phyloP scores from a whole-genome alignment of 2,113 vertebrate species.

The Eudyptes chrysolophus region DNA sequence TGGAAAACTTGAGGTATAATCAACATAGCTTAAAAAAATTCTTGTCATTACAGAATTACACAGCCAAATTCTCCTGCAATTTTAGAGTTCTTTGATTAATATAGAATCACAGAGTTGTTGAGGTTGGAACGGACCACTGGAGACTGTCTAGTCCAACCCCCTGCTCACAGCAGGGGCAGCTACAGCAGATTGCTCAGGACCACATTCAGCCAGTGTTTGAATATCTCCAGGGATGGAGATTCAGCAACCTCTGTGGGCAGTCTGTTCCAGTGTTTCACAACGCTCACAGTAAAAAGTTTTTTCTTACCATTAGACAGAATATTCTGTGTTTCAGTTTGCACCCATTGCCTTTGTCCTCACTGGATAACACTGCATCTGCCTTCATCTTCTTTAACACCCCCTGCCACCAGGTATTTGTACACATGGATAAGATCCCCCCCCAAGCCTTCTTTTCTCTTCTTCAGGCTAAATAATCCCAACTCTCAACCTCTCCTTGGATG shows the following conservation, averaged over 20 bases:
- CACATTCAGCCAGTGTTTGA: not conserved
- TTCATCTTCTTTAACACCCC: not conserved
- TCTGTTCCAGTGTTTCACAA: not conserved
- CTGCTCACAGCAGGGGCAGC: not conserved
- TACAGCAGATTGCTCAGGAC: not conserved
- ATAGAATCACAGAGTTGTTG: not conserved
- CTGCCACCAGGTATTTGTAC: not conserved
- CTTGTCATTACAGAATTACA: not conserved
- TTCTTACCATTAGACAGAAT: not conserved
- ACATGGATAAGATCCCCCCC: fast-evolving
- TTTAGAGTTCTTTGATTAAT: not conserved
- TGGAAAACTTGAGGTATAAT: not conserved
- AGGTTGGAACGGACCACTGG: not conserved
- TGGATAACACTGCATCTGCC: not conserved
- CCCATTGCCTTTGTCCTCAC: not conserved
- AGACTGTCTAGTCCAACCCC: not conserved
- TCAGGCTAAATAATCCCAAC: not conserved
- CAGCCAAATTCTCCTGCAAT: not conserved
- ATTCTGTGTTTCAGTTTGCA: not conserved
- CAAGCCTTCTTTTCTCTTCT: not conserved
- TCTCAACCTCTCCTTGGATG: not conserved
- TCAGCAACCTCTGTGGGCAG: not conserved
- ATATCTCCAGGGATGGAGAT: not conserved
- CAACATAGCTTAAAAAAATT: not conserved
- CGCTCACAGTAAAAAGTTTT: fast-evolving